Conservation (phyloP, 2,113 vertebrate species). For the Amphiprion ocellaris region DNA sequence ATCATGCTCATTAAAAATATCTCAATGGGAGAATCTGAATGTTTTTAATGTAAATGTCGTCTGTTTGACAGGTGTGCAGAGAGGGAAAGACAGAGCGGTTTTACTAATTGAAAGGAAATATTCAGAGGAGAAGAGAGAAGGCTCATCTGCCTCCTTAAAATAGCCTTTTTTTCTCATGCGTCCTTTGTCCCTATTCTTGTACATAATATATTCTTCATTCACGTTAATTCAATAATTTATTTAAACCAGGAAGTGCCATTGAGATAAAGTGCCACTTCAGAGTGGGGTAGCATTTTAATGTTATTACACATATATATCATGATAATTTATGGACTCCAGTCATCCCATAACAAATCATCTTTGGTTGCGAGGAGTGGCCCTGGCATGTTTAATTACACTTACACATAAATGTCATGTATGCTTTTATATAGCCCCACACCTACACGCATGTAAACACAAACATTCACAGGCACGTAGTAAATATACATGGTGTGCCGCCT, state of each 20-base stretch:
- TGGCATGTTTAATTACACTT: slow-evolving; percentile 54
- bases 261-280: slow-evolving; percentile 53
- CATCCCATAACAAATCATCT: slow-evolving; percentile 36
- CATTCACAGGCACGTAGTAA: slow-evolving; percentile 3
- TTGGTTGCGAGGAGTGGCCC: neutral
- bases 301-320: slow-evolving; percentile 53
- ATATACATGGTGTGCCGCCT: slow-evolving; percentile 18
- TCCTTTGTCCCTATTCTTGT: slow-evolving; percentile 19
- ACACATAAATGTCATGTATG: slow-evolving; percentile 49
- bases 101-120: slow-evolving; percentile 76
- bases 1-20: slow-evolving; percentile 76
- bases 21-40: slow-evolving; percentile 67
- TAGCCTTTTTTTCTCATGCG: slow-evolving; percentile 21
- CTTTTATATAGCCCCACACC: slow-evolving; percentile 21
- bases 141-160: slow-evolving; percentile 39
- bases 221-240: slow-evolving; percentile 50
- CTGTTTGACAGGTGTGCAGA: slow-evolving; percentile 73
- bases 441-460: slow-evolving; percentile 26
- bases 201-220: slow-evolving; percentile 42
- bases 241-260: slow-evolving; percentile 31
- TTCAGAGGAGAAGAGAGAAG: slow-evolving; percentile 52
- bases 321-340: slow-evolving; percentile 13
- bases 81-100: slow-evolving; percentile 56
- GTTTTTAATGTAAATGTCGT: slow-evolving; percentile 75
- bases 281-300: slow-evolving; percentile 20